These are phyloP conservation scores for Apotomis capreana DNA, from an alignment of 2,888 invertebrate genomes.

Conservation along the genomic window DNA sequence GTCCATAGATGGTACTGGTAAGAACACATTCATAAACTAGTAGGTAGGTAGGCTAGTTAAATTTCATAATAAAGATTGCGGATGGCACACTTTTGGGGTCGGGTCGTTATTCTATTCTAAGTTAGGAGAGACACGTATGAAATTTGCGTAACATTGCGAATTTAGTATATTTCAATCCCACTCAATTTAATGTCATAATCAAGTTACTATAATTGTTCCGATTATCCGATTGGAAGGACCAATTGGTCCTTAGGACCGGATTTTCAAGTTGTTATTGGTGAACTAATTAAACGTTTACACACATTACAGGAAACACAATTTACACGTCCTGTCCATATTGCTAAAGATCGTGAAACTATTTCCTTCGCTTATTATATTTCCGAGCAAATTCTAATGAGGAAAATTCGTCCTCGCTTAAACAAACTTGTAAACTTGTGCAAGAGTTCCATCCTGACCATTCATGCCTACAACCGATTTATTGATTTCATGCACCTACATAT, in stretches of 20 bases:
- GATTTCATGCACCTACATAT: not conserved
- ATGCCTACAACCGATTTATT: constrained; percentile 26
- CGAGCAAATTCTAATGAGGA: constrained; percentile 19
- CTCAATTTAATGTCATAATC: not conserved
- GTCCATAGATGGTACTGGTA: constrained; percentile 17
- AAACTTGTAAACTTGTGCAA: constrained; percentile 26
- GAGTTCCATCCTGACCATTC: constrained; percentile 3
- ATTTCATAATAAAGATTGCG: constrained; percentile 46
- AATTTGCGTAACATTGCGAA: constrained; percentile 14
- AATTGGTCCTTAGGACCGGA: not conserved
- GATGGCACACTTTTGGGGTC: constrained; percentile 47
- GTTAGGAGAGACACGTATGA: constrained; percentile 12
- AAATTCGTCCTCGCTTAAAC: constrained; percentile 19
- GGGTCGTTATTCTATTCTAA: constrained; percentile 45
- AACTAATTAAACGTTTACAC: not conserved
- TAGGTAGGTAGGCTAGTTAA: not conserved
- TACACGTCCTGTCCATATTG: constrained; percentile 29
- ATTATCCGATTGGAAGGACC: constrained; percentile 10
- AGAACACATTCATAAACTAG: constrained; percentile 19
- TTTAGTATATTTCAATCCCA: constrained; percentile 14
- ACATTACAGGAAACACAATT: constrained; percentile 13
- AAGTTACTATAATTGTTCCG: not conserved
- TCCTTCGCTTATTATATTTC: constrained; percentile 25
- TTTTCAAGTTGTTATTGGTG: not conserved
- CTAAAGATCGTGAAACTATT: constrained; percentile 32